Percentiles rank a stretch among this genome's conserved stretches.
These are phyloP conservation scores for Caenorhabditis sp. DNA, from an alignment of 2,888 invertebrate genomes.

Conservation along the genomic window DNA sequence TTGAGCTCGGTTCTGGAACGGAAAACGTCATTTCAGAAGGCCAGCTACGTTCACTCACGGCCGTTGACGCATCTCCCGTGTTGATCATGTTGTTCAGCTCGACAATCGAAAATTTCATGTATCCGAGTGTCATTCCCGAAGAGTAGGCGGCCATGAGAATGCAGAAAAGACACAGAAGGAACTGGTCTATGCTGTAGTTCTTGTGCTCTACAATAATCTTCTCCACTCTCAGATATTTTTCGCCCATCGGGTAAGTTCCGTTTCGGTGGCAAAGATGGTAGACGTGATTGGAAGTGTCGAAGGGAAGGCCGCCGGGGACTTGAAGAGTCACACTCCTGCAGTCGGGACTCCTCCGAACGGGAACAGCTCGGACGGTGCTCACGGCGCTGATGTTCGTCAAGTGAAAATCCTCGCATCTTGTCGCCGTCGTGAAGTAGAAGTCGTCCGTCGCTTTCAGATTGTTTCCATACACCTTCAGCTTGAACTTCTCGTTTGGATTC, in stretches of 20 bases:
- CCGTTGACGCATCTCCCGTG: slow-evolving; percentile 26
- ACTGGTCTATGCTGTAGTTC: neutral
- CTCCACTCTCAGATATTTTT: neutral
- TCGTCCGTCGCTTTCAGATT: slow-evolving; percentile 18
- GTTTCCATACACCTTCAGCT: slow-evolving; percentile 12
- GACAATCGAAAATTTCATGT: slow-evolving; percentile 51
- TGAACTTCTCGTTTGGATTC: neutral
- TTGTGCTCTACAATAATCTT: too few relatives aligned
- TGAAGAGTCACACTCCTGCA: slow-evolving; percentile 3
- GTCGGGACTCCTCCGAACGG: neutral
- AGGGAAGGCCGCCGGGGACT: slow-evolving; percentile 22
- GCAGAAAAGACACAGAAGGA: slow-evolving; percentile 12
- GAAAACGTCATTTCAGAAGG: neutral
- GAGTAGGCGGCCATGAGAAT: slow-evolving; percentile 36
- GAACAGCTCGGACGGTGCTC: too few relatives aligned
- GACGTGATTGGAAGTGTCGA: neutral
- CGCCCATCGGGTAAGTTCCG: neutral
- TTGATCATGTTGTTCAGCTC: slow-evolving; percentile 42
- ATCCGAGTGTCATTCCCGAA: slow-evolving; percentile 56
- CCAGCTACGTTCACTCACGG: neutral
- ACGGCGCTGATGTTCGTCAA: neutral
- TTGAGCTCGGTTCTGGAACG: slow-evolving; percentile 30
- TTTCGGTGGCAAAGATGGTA: slow-evolving; percentile 21
- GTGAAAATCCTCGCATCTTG: slow-evolving; percentile 13
- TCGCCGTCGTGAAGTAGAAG: slow-evolving; percentile 39